Evolutionary conservation across 2,888 invertebrate genomes (phyloP).

Genomic region (Argyra leucocephala): DNA sequence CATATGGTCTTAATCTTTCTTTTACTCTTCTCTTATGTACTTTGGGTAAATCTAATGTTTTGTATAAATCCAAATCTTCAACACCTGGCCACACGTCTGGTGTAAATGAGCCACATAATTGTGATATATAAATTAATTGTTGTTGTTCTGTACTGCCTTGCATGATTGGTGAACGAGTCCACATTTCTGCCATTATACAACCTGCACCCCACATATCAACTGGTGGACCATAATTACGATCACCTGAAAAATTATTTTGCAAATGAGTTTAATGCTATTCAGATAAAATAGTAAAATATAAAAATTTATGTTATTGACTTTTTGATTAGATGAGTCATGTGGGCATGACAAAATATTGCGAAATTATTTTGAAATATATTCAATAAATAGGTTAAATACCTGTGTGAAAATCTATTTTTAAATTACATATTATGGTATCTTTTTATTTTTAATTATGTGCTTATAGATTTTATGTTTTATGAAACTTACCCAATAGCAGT

Average conservation of each 20-base stretch:
- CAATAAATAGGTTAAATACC: too few relatives aligned
- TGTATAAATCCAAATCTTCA: conserved; percentile 76
- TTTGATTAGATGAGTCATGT: too few relatives aligned
- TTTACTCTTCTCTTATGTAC: conserved; percentile 78
- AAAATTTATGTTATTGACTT: too few relatives aligned
- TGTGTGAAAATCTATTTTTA: too few relatives aligned
- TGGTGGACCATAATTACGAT: conserved; percentile 91
- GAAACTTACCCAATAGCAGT: conserved; percentile 32
- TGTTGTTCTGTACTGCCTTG: conserved; percentile 95
- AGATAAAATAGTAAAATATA: too few relatives aligned
- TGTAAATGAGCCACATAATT: conserved; percentile 91
- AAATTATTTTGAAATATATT: not conserved
- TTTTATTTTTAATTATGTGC: too few relatives aligned
- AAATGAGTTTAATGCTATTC: conserved; percentile 47
- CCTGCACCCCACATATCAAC: conserved; percentile 97
- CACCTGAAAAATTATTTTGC: conserved; percentile 48
- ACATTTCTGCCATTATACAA: conserved; percentile 99
- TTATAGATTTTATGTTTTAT: not conserved
- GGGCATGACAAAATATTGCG: not conserved
- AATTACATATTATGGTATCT: too few relatives aligned
- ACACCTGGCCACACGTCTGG: conserved; percentile 89
- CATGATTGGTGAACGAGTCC: conserved; percentile 92
- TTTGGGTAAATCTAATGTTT: conserved; percentile 77
- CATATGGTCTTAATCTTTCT: conserved; percentile 77
- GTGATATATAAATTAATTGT: conserved; percentile 87